A percentile compares a stretch with the other conserved stretches of the same genome.
Evolutionary conservation across 2,113 vertebrate species (phyloP).

Genomic region (Lepidothrix coronata): DNA sequence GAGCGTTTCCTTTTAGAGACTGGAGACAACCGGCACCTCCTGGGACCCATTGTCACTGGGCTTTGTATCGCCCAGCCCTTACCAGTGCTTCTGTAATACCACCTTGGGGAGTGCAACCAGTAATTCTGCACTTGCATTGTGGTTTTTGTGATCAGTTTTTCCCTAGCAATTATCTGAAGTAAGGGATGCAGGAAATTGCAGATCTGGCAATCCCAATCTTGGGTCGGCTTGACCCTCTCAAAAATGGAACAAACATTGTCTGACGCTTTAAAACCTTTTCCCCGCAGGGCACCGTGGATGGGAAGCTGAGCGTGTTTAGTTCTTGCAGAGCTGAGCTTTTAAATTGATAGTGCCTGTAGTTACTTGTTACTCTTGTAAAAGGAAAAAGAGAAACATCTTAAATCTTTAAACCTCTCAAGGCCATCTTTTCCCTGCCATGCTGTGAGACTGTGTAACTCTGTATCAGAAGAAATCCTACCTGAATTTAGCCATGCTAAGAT

Average conservation of each 20-base stretch:
- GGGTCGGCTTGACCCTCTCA: slow-evolving; percentile 48
- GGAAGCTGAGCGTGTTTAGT: neutral
- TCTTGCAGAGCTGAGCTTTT: slow-evolving; percentile 35
- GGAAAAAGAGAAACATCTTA: slow-evolving; percentile 31
- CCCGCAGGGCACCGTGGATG: neutral
- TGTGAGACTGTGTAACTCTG: neutral
- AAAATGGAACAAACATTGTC: slow-evolving; percentile 15
- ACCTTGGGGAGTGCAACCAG: neutral
- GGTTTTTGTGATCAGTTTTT: neutral
- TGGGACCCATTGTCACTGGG: neutral
- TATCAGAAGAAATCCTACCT: neutral
- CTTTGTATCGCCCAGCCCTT: neutral
- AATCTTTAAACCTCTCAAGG: slow-evolving; percentile 37
- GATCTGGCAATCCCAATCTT: neutral
- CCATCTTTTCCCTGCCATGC: neutral
- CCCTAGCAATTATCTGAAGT: neutral
- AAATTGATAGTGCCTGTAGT: slow-evolving; percentile 40
- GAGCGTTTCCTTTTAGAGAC: neutral
- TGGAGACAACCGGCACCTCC: neutral
- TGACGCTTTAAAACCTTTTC: neutral
- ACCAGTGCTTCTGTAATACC: neutral
- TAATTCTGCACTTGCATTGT: neutral
- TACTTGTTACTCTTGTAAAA: neutral
- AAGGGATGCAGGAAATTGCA: neutral
- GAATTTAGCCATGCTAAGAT: neutral